These are phyloP conservation scores for Endomychus coccineus DNA, from an alignment of 2,888 invertebrate species.

Conservation along the genomic window DNA sequence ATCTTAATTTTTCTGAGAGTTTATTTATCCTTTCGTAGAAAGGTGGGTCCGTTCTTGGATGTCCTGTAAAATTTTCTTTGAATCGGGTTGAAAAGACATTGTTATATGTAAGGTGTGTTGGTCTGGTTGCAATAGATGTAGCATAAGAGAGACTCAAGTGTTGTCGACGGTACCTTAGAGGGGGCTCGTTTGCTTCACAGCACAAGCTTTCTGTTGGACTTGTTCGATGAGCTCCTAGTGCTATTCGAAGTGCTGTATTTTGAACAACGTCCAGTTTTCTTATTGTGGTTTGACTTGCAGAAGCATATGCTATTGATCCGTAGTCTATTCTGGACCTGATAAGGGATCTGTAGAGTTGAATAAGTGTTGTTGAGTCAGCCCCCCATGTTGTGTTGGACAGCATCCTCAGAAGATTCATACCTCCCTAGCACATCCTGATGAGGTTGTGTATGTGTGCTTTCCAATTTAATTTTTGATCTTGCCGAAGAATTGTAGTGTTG, in stretches of 20 bases:
- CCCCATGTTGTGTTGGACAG: not conserved
- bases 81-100: too few species aligned
- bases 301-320: not conserved
- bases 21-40: too few species aligned
- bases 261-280: not conserved
- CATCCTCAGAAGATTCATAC: not conserved
- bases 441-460: constrained; percentile 14
- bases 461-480: constrained; percentile 18
- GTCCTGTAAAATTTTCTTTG: too few species aligned
- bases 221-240: not conserved
- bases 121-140: not conserved
- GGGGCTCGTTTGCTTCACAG: constrained; percentile 3
- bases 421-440: not conserved
- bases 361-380: not conserved
- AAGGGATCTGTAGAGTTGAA: not conserved
- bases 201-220: constrained; percentile 1
- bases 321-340: not conserved
- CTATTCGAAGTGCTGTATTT: constrained; percentile 1
- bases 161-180: not conserved
- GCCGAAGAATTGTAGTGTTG: too few species aligned
- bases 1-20: too few species aligned
- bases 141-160: constrained; percentile 3
- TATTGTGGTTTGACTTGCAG: not conserved
- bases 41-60: too few species aligned
- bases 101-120: too few species aligned